Base-by-base conservation (phyloP, 2,113 vertebrate genomes). In the Anolis sagrei region DNA sequence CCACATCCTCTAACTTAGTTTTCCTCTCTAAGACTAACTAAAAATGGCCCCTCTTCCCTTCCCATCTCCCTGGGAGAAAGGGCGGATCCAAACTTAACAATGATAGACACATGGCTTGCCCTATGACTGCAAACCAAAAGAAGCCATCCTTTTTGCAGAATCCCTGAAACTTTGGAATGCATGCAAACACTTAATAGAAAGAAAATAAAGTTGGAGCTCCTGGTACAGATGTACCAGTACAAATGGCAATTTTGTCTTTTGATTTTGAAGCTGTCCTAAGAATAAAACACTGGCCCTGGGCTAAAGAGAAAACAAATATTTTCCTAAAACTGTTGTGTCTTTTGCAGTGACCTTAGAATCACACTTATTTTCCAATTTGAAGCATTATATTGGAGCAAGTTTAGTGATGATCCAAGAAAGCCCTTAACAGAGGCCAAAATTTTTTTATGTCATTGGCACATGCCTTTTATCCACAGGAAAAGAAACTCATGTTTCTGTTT, bases 211-310 rank as follows among this genome's bases (percentile, higher is more conserved):
- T n/a, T n/a, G n/a, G n/a, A n/a, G n/a, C n/a, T n/a, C n/a, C n/a
- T n/a, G n/a, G n/a, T n/a, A n/a, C n/a, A n/a, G n/a, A n/a, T n/a
- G n/a, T n/a, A n/a, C n/a, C n/a, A n/a, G n/a, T n/a, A n/a, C n/a
- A n/a, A n/a, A n/a, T n/a, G 25, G 2, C 36, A 25, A 23, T 4
- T 7, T 0, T 34, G 13, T 0, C 7, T 1, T 18, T 16, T 32
- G 83, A 49, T 7, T 86, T 76, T 64, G 29, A 18, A 83, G 23
- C 64, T 70, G 5, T n/a, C 51, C 27, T 79, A 25, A 13, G n/a
- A 10, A 51, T 74, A 34, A 80, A 79, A 5, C 32, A 64, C 19
- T 80, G 68, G 27, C 32, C 68, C 25, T 32, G 75, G 49, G 11
- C n/a, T 70, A 34, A 14, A 81, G 34, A 86, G 21, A 74, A 18